phyloP scores from a whole-genome alignment of 35 echinoderm and acorn worm genomes.

The Acanthaster planci region DNA sequence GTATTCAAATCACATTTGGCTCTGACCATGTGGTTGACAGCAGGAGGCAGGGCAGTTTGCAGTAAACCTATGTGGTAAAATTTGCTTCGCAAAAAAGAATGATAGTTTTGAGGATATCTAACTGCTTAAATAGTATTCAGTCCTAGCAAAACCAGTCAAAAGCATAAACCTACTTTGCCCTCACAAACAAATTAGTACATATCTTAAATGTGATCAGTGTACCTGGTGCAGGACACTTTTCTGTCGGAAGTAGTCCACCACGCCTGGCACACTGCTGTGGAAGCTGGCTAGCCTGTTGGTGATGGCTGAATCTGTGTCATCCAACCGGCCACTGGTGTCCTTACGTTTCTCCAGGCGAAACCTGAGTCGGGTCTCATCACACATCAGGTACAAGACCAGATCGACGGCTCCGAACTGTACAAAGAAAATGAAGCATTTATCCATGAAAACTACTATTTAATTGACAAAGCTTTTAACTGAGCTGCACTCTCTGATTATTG shows the following conservation, averaged over 20 bases:
- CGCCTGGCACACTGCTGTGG: constrained; percentile 23
- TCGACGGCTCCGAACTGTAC: constrained; percentile 62
- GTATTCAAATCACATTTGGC: too few species aligned
- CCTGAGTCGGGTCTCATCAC: constrained; percentile 54
- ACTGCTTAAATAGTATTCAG: too few species aligned
- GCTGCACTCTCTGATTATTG: too few species aligned
- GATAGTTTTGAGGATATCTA: too few species aligned
- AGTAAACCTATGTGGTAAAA: too few species aligned
- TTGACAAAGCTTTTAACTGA: too few species aligned
- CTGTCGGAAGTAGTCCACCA: too few species aligned
- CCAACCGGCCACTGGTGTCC: constrained; percentile 35
- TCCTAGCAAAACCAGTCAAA: too few species aligned
- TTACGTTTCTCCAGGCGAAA: constrained; percentile 61
- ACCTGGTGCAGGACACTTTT: not conserved
- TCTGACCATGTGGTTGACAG: too few species aligned
- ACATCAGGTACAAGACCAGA: constrained; percentile 64
- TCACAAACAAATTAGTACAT: not conserved
- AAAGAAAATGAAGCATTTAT: not conserved
- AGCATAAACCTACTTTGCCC: not conserved
- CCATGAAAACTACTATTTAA: too few species aligned
- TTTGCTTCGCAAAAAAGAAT: too few species aligned
- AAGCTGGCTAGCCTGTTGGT: constrained; percentile 47
- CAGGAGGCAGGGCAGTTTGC: too few species aligned
- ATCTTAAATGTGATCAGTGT: not conserved
- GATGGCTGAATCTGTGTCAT: constrained; percentile 49